Conservation (phyloP, 2,113 vertebrate genomes). For the Vulpes vulpes region DNA sequence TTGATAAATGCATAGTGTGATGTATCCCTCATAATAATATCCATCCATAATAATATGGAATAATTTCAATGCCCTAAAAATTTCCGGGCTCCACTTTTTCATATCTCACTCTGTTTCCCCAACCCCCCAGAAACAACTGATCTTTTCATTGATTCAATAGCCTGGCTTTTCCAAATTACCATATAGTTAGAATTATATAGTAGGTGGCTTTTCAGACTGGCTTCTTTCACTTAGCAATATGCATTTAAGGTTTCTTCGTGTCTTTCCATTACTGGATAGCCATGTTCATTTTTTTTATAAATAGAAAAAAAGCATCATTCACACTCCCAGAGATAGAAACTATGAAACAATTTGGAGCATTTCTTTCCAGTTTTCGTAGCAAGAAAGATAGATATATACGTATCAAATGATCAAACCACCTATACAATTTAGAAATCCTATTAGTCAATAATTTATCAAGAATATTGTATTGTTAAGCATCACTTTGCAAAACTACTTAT, state of each 20-base stretch:
- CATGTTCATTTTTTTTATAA: not conserved
- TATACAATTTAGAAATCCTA: not conserved
- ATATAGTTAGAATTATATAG: not conserved
- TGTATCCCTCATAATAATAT: not conserved
- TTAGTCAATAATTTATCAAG: not conserved
- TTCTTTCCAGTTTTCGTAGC: not conserved
- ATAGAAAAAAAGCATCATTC: not conserved
- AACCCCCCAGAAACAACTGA: not conserved
- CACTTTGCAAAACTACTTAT: not conserved
- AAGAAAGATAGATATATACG: not conserved
- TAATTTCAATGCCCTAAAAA: not conserved
- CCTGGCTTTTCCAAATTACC: conserved; percentile 9
- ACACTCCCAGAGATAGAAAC: not conserved
- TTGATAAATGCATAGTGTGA: not conserved
- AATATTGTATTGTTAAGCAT: not conserved
- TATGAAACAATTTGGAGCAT: not conserved
- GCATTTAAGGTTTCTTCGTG: not conserved
- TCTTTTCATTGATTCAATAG: not conserved
- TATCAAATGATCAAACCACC: not conserved
- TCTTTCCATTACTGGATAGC: not conserved
- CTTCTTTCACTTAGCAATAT: not conserved
- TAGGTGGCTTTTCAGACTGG: not conserved
- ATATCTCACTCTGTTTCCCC: not conserved
- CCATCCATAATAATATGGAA: not conserved
- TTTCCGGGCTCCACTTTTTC: not conserved